Conservation (phyloP, 2,888 invertebrate species). For the Melinaea menophilus region DNA sequence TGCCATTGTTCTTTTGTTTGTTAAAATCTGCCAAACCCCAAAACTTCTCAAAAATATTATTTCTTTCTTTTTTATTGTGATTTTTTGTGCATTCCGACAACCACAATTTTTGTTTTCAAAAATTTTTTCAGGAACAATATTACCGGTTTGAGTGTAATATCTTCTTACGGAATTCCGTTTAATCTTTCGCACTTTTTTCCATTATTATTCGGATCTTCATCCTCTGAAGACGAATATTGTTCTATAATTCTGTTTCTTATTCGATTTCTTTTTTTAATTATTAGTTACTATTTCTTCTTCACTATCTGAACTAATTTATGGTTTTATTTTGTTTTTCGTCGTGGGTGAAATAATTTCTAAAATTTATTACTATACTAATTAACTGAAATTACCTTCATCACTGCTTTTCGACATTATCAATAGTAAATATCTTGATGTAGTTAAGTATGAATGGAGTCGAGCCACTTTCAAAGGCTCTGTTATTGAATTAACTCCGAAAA, state of each 20-base stretch:
- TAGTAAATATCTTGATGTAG: conserved; percentile 1
- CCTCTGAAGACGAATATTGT: background rate
- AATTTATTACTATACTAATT: too few species aligned
- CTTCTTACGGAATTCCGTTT: too few species aligned
- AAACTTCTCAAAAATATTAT: background rate
- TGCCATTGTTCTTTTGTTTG: too few species aligned
- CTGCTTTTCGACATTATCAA: background rate
- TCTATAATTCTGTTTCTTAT: background rate
- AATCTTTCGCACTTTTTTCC: too few species aligned
- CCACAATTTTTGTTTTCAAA: background rate
- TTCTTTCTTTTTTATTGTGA: background rate
- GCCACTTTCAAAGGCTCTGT: background rate
- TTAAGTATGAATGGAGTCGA: background rate
- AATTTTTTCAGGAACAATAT: background rate
- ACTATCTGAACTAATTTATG: background rate
- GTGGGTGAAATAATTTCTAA: too few species aligned
- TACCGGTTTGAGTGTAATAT: background rate
- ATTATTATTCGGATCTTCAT: background rate
- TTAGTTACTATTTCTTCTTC: background rate
- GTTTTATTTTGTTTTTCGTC: background rate
- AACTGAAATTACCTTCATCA: background rate
- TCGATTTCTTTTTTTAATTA: background rate
- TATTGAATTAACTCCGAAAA: background rate
- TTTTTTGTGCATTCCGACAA: background rate
- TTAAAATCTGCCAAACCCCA: background rate